Evolutionary conservation across 2,113 vertebrate genomes (phyloP).

Genomic region (Eudorcas thomsonii): DNA sequence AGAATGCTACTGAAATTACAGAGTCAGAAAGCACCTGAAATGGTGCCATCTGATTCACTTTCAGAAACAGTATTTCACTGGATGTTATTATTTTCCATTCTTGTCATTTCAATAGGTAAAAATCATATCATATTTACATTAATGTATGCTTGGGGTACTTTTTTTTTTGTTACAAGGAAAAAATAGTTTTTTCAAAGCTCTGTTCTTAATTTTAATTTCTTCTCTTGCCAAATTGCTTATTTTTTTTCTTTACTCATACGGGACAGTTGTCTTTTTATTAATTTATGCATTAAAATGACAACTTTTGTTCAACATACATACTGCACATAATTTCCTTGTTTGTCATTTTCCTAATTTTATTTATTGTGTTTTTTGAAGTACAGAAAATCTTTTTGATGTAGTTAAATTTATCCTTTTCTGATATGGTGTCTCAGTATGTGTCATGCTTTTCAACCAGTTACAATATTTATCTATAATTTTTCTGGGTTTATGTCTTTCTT

Average conservation of each 20-base stretch:
- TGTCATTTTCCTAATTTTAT: not conserved
- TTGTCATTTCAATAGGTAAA: not conserved
- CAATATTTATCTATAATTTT: not conserved
- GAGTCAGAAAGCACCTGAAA: not conserved
- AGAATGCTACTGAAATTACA: not conserved
- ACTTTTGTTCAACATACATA: not conserved
- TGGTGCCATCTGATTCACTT: not conserved
- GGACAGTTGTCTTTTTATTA: not conserved
- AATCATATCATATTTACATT: not conserved
- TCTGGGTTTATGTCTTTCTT: not conserved
- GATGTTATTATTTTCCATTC: not conserved
- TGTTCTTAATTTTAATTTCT: not conserved
- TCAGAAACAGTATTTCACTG: not conserved
- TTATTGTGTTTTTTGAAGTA: not conserved
- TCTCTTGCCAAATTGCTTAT: not conserved
- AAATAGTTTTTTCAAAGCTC: conserved; percentile 1
- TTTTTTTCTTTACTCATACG: not conserved
- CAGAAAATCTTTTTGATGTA: not conserved
- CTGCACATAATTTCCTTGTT: not conserved
- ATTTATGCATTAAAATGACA: not conserved
- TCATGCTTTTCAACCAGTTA: not conserved
- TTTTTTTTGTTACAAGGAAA: not conserved
- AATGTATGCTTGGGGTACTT: not conserved
- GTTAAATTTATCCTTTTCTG: not conserved
- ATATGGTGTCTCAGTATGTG: not conserved